Percentiles rank a stretch among this genome's conserved stretches.
Conservation (phyloP, 2,888 invertebrate genomes). For the Polyploca ridens region DNA sequence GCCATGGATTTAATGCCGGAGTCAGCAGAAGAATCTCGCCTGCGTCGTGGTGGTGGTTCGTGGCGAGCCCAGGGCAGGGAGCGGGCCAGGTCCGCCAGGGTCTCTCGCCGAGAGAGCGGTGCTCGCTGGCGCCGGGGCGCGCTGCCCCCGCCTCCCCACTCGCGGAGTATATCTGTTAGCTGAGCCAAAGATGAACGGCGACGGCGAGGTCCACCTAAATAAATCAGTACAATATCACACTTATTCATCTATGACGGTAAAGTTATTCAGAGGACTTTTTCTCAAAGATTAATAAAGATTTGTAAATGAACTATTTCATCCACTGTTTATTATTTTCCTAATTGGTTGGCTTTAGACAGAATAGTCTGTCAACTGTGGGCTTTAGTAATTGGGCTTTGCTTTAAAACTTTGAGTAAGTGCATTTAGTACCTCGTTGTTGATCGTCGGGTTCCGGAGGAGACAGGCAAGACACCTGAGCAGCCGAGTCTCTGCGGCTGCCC, state of each 20-base stretch:
- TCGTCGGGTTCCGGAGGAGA: constrained; percentile 93
- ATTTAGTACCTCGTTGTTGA: constrained; percentile 67
- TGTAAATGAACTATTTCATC: too few species aligned
- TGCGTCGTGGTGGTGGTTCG: constrained; percentile 86
- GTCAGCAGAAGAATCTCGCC: constrained; percentile 95
- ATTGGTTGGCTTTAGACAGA: background rate
- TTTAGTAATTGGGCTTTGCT: background rate
- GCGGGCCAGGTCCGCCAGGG: constrained; percentile 93
- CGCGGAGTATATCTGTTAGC: constrained; percentile 93
- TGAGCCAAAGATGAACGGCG: constrained; percentile 94
- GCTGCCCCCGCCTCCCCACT: constrained; percentile 91
- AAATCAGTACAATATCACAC: constrained; percentile 18
- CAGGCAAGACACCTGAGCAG: constrained; percentile 94
- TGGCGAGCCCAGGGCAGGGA: constrained; percentile 92
- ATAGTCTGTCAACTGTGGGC: too few species aligned
- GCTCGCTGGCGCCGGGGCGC: constrained; percentile 83
- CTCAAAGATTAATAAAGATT: background rate
- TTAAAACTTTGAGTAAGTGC: background rate
- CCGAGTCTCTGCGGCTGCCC: constrained; percentile 94
- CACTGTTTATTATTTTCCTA: background rate
- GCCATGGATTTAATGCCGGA: constrained; percentile 92
- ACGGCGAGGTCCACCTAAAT: constrained; percentile 86
- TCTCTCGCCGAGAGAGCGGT: constrained; percentile 93
- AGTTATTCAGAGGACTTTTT: too few species aligned
- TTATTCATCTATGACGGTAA: background rate